Conservation (phyloP, 1,140 invertebrate species). For the Pinna nobilis region DNA sequence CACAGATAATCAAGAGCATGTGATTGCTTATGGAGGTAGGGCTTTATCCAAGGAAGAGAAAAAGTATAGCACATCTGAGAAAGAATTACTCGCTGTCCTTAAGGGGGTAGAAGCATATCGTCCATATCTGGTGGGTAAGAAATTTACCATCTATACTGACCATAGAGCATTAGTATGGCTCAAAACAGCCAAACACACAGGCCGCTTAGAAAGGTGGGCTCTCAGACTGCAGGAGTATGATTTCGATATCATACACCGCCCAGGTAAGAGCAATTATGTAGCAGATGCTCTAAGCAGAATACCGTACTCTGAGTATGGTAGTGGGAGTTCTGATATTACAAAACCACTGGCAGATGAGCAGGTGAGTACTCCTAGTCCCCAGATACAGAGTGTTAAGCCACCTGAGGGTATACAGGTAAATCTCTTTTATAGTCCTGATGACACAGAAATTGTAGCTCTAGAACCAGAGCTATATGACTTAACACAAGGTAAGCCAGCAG, state of each 20-base stretch:
- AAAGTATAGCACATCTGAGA: constrained; percentile 13
- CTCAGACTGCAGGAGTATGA: neutral
- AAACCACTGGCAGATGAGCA: neutral
- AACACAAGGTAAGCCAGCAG: neutral
- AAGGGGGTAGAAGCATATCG: constrained; percentile 18
- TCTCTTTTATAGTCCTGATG: neutral
- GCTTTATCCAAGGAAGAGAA: constrained; percentile 9
- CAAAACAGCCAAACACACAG: constrained; percentile 1
- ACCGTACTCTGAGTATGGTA: neutral
- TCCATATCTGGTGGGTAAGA: constrained; percentile 9
- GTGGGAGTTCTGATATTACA: neutral
- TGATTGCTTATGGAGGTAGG: constrained; percentile 18
- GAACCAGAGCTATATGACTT: neutral
- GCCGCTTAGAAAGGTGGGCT: neutral
- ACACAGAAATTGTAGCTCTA: neutral
- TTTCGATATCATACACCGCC: neutral
- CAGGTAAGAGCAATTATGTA: constrained; percentile 1
- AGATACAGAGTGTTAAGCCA: no score
- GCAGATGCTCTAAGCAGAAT: neutral
- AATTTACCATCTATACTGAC: constrained; percentile 13
- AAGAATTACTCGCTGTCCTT: constrained; percentile 8
- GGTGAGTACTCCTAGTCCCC: neutral
- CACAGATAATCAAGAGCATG: neutral
- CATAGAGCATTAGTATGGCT: neutral
- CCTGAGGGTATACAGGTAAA: neutral